A percentile compares a stretch with the other conserved stretches of the same genome.
phyloP scores from a whole-genome alignment of 2,113 vertebrate genomes.

The Bambusicola thoracicus region DNA sequence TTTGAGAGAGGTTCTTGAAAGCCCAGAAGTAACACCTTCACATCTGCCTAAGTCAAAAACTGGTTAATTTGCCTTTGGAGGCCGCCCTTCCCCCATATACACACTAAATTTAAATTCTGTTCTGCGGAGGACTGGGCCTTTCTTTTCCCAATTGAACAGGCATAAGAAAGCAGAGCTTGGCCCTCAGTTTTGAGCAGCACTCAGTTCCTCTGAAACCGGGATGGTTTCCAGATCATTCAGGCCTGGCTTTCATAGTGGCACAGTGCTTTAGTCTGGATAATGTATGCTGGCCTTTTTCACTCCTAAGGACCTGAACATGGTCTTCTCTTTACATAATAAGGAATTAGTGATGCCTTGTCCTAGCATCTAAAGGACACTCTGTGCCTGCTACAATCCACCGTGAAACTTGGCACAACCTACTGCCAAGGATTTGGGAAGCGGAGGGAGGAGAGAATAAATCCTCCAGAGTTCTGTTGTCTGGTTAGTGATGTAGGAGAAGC shows the following conservation, averaged over 20 bases:
- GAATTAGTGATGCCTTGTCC: conserved; percentile 24
- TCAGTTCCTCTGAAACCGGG: conserved; percentile 56
- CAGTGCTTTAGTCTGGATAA: conserved; percentile 51
- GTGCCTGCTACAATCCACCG: not conserved
- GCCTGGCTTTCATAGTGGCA: conserved; percentile 54
- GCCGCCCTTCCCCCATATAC: not conserved
- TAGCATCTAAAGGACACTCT: conserved; percentile 28
- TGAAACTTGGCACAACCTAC: not conserved
- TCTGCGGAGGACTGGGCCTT: not conserved
- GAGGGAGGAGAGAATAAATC: not conserved
- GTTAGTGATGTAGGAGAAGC: not conserved
- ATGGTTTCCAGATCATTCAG: conserved; percentile 54
- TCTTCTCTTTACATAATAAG: conserved; percentile 36
- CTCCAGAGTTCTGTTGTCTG: not conserved
- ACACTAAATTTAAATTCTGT: conserved; percentile 8
- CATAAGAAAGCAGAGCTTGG: conserved; percentile 27
- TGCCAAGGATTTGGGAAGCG: not conserved
- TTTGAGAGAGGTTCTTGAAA: not conserved
- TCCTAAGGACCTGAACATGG: conserved; percentile 43
- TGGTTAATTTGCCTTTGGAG: not conserved
- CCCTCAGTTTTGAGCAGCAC: conserved; percentile 18
- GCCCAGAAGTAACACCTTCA: not conserved
- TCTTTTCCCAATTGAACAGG: conserved; percentile 1
- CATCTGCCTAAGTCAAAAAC: not conserved
- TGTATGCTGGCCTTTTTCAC: conserved; percentile 37